These are phyloP conservation scores for Ifrita kowaldi DNA, from an alignment of 2,113 vertebrate genomes.

Conservation along the genomic window DNA sequence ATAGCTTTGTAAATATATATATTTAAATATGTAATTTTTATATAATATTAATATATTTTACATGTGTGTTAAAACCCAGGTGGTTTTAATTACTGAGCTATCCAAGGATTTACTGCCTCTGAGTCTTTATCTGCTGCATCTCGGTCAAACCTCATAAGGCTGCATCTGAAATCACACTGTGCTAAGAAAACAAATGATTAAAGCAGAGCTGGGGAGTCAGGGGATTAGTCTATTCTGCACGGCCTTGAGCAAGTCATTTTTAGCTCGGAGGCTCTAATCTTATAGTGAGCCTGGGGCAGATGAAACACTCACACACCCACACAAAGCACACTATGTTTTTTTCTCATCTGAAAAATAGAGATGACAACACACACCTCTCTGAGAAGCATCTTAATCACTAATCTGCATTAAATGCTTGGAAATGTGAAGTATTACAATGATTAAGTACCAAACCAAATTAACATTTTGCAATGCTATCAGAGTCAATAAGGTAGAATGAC, in stretches of 20 bases:
- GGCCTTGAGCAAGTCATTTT: conserved; percentile 27
- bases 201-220: conserved; percentile 18
- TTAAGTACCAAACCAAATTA: not conserved
- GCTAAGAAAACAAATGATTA: conserved; percentile 42
- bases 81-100: conserved; percentile 7
- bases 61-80: not conserved
- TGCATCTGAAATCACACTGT: conserved; percentile 25
- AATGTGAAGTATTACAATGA: not conserved
- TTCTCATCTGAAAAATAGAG: not conserved
- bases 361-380: not conserved
- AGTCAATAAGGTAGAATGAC: not conserved
- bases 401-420: not conserved
- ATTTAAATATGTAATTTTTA: not conserved
- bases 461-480: not conserved
- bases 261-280: conserved; percentile 45
- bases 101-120: not conserved
- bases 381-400: not conserved
- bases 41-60: not conserved
- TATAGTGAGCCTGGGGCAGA: not conserved
- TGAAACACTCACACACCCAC: not conserved
- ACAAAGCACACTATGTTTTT: not conserved
- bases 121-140: conserved; percentile 8
- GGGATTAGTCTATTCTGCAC: conserved; percentile 36
- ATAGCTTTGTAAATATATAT: not conserved
- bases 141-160: conserved; percentile 5